A percentile compares a stretch with the other conserved stretches of the same genome.
phyloP scores from a whole-genome alignment of 2,888 invertebrate species.

The Oxystoma pomonae region DNA sequence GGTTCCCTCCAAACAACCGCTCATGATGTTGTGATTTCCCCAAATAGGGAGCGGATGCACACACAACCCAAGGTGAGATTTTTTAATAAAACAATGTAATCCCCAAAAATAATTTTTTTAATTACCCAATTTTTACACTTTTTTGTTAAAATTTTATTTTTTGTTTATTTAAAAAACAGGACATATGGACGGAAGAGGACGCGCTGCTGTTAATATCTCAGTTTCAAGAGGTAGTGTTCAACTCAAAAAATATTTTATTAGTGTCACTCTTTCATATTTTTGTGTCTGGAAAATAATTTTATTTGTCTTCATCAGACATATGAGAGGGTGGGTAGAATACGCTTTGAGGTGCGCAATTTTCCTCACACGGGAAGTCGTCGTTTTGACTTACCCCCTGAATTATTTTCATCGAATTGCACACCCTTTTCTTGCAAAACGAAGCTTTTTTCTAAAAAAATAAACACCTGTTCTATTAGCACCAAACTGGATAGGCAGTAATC shows the following conservation, averaged over 20 bases:
- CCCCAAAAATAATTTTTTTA: not conserved
- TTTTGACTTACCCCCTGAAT: no score
- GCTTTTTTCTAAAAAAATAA: no score
- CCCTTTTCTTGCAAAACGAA: no score
- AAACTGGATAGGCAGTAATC: no score
- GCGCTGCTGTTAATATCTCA: constrained; percentile 20
- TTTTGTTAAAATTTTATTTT: constrained; percentile 1
- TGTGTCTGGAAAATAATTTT: no score
- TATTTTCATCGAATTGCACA: no score
- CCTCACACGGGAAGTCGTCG: no score
- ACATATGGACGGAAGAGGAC: constrained; percentile 19
- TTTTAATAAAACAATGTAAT: not conserved
- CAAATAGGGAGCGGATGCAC: constrained; percentile 81
- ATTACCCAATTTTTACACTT: not conserved
- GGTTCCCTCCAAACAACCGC: constrained; percentile 89
- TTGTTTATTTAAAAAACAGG: constrained; percentile 13
- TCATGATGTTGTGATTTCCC: constrained; percentile 87
- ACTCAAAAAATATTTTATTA: not conserved
- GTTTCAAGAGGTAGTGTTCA: constrained; percentile 18
- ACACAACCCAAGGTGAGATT: constrained; percentile 62
- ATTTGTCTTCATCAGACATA: no score
- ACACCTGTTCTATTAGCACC: no score
- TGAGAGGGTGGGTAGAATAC: no score
- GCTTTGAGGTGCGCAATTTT: no score
- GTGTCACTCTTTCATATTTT: no score